A percentile compares a stretch with the other conserved stretches of the same genome.
Evolutionary conservation across 2,888 invertebrate genomes (phyloP).

Genomic region (Mycalesis mineus): DNA sequence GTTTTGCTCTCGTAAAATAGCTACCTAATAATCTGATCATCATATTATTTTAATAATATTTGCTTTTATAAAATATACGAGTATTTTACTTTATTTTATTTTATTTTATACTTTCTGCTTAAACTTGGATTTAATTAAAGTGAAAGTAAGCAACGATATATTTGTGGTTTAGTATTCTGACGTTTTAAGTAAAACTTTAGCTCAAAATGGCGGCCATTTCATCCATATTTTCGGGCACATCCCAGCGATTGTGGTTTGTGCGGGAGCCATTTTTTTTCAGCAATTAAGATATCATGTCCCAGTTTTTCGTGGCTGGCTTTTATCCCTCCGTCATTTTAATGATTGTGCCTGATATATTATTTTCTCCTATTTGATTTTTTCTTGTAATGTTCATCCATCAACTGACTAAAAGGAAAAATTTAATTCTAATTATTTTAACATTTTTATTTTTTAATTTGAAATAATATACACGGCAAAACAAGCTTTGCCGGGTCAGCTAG

Average conservation of each 20-base stretch:
- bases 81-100: no score
- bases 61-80: no score
- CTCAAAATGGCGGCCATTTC: slow-evolving; percentile 33
- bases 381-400: neutral
- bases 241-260: slow-evolving; percentile 59
- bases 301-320: slow-evolving; percentile 66
- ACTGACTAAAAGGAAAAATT: no score
- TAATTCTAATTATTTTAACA: no score
- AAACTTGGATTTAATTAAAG: no score
- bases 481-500: no score
- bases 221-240: slow-evolving; percentile 60
- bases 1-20: no score
- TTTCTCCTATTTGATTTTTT: neutral
- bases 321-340: slow-evolving; percentile 69
- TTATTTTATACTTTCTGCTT: no score
- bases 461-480: no score
- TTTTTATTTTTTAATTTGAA: no score
- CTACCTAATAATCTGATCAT: no score
- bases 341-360: neutral
- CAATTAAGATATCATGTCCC: slow-evolving; percentile 58
- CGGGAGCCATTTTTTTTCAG: slow-evolving; percentile 58
- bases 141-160: neutral
- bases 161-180: neutral
- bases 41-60: no score
- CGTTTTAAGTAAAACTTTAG: neutral